Evolutionary conservation across 1,140 invertebrate species (phyloP).

Genomic region (Homarus americanus): DNA sequence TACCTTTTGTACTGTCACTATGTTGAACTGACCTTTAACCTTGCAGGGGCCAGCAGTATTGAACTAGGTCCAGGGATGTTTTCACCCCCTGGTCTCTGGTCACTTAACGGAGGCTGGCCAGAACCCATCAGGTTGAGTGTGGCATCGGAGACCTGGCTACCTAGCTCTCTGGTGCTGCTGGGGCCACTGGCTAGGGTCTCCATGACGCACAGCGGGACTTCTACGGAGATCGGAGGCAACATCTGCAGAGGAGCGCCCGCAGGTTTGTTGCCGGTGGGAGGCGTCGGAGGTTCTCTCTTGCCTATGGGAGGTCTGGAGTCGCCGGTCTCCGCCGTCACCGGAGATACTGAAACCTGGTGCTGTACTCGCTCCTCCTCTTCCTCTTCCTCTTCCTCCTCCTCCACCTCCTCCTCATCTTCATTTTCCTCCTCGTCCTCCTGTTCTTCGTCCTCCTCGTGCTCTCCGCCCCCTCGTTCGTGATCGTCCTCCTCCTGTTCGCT

Average conservation of each 20-base stretch:
- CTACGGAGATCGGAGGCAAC: slow-evolving; percentile 46
- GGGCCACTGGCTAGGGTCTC: slow-evolving; percentile 21
- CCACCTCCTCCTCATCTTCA: background rate
- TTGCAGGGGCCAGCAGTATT: slow-evolving; percentile 19
- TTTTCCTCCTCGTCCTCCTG: slow-evolving; percentile 42
- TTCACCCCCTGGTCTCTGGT: slow-evolving; percentile 27
- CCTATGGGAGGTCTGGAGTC: background rate
- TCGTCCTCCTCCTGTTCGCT: slow-evolving; percentile 33
- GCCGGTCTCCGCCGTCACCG: background rate
- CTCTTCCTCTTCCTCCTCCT: background rate
- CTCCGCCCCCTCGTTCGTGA: slow-evolving; percentile 32
- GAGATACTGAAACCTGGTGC: background rate
- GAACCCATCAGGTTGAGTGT: slow-evolving; percentile 36
- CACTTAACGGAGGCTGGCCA: slow-evolving; percentile 11
- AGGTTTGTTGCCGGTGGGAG: slow-evolving; percentile 3
- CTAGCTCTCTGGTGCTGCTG: slow-evolving; percentile 5
- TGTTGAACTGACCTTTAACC: slow-evolving; percentile 32
- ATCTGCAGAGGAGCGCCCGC: slow-evolving; percentile 12
- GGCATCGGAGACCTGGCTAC: slow-evolving; percentile 36
- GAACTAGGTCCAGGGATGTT: slow-evolving; percentile 44
- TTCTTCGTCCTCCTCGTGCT: slow-evolving; percentile 42
- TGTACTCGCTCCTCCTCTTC: background rate
- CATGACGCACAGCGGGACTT: slow-evolving; percentile 60
- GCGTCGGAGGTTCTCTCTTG: slow-evolving; percentile 29
- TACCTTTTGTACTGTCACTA: too few relatives aligned